These are phyloP conservation scores for Microvelia longipes DNA, from an alignment of 1,140 invertebrate genomes.

Conservation along the genomic window DNA sequence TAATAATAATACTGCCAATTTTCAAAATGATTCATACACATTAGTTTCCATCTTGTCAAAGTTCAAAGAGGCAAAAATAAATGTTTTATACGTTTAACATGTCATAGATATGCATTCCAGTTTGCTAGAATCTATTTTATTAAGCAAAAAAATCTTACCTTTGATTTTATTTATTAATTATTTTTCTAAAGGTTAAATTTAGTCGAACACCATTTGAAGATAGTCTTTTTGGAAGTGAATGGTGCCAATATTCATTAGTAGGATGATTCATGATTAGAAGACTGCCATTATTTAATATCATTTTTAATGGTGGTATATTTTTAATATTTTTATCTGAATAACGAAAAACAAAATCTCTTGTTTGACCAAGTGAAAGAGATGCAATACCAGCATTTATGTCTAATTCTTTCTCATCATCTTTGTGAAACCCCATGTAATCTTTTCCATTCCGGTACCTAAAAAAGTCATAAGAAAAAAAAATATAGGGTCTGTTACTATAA, in stretches of 20 bases:
- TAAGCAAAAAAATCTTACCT: background rate
- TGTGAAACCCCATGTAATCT: constrained; percentile 56
- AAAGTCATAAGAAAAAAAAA: constrained; percentile 15
- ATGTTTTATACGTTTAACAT: too few relatives aligned
- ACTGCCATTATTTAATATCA: constrained; percentile 46
- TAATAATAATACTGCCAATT: too few relatives aligned
- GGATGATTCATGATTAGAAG: constrained; percentile 55
- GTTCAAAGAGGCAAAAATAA: too few relatives aligned
- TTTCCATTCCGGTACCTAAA: constrained; percentile 48
- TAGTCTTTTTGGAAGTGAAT: constrained; percentile 46
- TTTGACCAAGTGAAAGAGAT: constrained; percentile 48
- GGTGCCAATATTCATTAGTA: constrained; percentile 54
- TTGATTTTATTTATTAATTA: constrained; percentile 10
- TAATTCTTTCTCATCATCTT: constrained; percentile 52
- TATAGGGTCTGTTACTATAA: background rate
- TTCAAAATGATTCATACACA: too few relatives aligned
- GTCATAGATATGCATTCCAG: too few relatives aligned
- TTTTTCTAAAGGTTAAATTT: constrained; percentile 52
- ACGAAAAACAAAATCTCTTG: constrained; percentile 46
- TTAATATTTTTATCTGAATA: constrained; percentile 38
- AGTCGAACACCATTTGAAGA: constrained; percentile 37
- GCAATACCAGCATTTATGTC: constrained; percentile 44
- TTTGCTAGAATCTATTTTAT: too few relatives aligned
- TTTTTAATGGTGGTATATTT: constrained; percentile 31
- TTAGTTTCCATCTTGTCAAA: too few relatives aligned